A percentile compares a stretch with the other conserved stretches of the same genome.
Evolutionary conservation across 2,888 invertebrate genomes (phyloP).

Genomic region (Bellardia bayeri): DNA sequence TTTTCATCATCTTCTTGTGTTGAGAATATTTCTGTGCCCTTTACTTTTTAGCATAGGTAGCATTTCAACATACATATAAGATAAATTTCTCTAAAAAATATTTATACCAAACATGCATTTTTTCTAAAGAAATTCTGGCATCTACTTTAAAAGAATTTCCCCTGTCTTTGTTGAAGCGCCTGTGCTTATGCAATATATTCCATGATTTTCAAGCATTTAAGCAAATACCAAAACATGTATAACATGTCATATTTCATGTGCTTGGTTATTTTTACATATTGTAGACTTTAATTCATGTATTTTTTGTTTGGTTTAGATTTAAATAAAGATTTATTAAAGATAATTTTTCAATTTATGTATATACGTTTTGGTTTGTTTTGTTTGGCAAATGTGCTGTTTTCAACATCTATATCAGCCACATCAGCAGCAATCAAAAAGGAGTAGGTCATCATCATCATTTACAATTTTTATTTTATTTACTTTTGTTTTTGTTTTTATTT

Average conservation of each 20-base stretch:
- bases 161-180: too few relatives aligned
- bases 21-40: too few relatives aligned
- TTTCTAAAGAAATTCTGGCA: too few relatives aligned
- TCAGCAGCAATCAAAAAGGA: constrained; percentile 24
- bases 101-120: too few relatives aligned
- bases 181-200: not conserved
- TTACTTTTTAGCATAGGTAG: too few relatives aligned
- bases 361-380: constrained; percentile 17
- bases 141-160: too few relatives aligned
- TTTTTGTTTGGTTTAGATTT: not conserved
- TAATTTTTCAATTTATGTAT: constrained; percentile 64
- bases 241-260: not conserved
- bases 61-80: too few relatives aligned
- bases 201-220: not conserved
- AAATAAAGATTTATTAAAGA: constrained; percentile 60
- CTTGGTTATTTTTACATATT: not conserved
- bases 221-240: not conserved
- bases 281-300: not conserved
- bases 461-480: constrained; percentile 42
- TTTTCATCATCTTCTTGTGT: too few relatives aligned
- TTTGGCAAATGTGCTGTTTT: constrained; percentile 44
- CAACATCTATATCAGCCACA: constrained; percentile 29
- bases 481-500: constrained; percentile 8
- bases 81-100: too few relatives aligned
- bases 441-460: constrained; percentile 30